These are phyloP conservation scores for Frankliniella intonsa DNA, from an alignment of 2,888 invertebrate species.

Conservation along the genomic window DNA sequence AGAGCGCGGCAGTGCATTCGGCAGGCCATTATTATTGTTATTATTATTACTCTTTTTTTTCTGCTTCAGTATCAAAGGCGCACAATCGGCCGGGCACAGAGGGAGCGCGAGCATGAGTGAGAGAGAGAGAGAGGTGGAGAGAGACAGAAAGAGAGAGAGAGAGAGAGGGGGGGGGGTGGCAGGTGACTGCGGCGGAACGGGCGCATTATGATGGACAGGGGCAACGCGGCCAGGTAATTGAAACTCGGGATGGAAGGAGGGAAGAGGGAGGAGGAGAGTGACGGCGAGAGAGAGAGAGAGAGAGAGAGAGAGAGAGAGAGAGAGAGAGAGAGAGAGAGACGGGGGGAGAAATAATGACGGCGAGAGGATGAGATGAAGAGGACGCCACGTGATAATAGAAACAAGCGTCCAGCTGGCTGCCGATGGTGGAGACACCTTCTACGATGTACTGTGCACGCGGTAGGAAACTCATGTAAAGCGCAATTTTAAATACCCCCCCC, in stretches of 20 bases:
- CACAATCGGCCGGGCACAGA: background rate
- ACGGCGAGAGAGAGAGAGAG: conserved; percentile 7
- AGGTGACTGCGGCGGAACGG: conserved; percentile 7
- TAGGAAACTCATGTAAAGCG: too few relatives aligned
- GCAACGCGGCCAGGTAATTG: conserved; percentile 17
- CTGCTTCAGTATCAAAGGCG: background rate
- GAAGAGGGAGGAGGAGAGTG: background rate
- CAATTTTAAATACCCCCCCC: too few relatives aligned
- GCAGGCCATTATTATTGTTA: too few relatives aligned
- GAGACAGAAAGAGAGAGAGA: background rate
- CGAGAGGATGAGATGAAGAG: background rate
- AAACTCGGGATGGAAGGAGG: background rate
- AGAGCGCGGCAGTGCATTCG: too few relatives aligned
- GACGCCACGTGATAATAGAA: conserved; percentile 4
- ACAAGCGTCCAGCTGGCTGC: background rate
- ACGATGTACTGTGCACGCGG: too few relatives aligned
- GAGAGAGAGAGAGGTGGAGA: background rate
- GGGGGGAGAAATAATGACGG: background rate
- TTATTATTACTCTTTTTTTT: background rate
- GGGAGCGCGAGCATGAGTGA: background rate
- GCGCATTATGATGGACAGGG: conserved; percentile 15
- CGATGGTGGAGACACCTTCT: too few relatives aligned
- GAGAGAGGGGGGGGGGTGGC: background rate
- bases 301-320: conserved; percentile 6
- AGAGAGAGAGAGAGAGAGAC: conserved; percentile 9